Evolutionary conservation across 2,797 vertebrate species (phyloP).

Genomic region (Champsocephalus gunnari): DNA sequence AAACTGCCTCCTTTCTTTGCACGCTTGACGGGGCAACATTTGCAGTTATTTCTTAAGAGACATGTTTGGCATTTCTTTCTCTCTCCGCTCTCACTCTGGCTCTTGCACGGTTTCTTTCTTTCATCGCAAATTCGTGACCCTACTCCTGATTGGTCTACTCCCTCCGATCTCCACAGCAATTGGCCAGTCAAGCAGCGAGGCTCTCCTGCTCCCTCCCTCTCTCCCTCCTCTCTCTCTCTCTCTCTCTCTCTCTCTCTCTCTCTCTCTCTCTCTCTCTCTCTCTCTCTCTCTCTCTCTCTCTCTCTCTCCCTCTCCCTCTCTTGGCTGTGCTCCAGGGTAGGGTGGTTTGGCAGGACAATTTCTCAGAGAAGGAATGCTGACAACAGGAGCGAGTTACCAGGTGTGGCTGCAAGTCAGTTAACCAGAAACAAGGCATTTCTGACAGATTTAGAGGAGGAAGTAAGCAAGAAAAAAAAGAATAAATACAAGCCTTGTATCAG

Average conservation of each 20-base stretch:
- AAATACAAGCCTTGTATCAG: constrained; percentile 39
- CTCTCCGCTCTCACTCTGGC: constrained; percentile 38
- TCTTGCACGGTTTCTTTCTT: constrained; percentile 61
- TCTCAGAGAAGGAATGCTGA: constrained; percentile 87
- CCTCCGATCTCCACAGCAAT: constrained; percentile 50
- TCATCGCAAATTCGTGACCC: constrained; percentile 81
- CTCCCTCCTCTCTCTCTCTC: constrained; percentile 1
- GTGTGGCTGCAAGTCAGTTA: constrained; percentile 88
- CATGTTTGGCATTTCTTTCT: constrained; percentile 64
- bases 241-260: neutral
- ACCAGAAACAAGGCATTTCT: constrained; percentile 85
- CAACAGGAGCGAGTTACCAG: constrained; percentile 88
- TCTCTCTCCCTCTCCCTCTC: constrained; percentile 45
- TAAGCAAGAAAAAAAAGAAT: constrained; percentile 31
- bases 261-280: constrained; percentile 48
- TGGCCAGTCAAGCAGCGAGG: constrained; percentile 51
- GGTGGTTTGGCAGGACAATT: constrained; percentile 86
- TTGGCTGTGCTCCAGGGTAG: constrained; percentile 86
- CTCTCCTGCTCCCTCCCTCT: constrained; percentile 27
- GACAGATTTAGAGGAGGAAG: constrained; percentile 71
- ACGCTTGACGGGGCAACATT: constrained; percentile 13
- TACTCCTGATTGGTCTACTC: constrained; percentile 65
- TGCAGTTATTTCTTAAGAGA: constrained; percentile 30
- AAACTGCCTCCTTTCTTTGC: constrained; percentile 28
- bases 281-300: neutral